Conservation (phyloP, 23 tunicate species). For the Styela clava region DNA sequence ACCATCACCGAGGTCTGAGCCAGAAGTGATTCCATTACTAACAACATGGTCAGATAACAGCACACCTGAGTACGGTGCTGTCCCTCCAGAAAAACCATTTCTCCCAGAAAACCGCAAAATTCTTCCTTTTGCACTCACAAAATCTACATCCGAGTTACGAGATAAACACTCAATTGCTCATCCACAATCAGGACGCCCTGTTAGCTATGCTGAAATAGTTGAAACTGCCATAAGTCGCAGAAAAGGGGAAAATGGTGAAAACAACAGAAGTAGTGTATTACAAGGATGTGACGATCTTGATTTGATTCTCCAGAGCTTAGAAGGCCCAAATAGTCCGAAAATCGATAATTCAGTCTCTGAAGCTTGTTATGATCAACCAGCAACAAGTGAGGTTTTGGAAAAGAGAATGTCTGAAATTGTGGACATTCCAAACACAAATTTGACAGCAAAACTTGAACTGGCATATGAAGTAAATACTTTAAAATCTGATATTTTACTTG, state of each 20-base stretch:
- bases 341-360: not conserved
- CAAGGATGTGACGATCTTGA: slow-evolving; percentile 3
- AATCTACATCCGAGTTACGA: not conserved
- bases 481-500: not conserved
- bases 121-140: not conserved
- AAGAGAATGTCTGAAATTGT: not conserved
- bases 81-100: not conserved
- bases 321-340: not conserved
- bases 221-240: not conserved
- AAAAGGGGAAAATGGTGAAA: not conserved
- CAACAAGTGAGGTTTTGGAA: not conserved
- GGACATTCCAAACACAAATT: not conserved
- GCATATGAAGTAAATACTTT: slow-evolving; percentile 3
- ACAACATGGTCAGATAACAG: not conserved
- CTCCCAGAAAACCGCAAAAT: not conserved
- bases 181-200: not conserved
- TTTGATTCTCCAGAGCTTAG: not conserved
- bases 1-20: not conserved
- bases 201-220: not conserved
- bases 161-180: not conserved
- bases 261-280: not conserved
- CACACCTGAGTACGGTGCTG: not conserved
- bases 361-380: not conserved
- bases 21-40: not conserved
- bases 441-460: not conserved